These are phyloP conservation scores for Chrysotoxum bicinctum DNA, from an alignment of 2,888 invertebrate species.

Conservation along the genomic window DNA sequence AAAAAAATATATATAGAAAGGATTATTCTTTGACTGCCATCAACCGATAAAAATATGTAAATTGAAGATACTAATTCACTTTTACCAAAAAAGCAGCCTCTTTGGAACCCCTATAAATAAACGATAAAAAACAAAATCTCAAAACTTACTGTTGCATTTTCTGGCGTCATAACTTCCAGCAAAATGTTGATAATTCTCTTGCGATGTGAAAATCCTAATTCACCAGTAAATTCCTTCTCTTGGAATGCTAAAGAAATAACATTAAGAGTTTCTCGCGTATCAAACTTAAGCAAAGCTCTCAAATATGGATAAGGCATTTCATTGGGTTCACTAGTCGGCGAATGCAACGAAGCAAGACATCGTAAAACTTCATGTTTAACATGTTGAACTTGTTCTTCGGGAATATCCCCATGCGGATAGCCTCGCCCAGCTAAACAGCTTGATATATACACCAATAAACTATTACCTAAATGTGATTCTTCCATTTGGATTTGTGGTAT, in stretches of 20 bases:
- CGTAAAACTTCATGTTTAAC: constrained; percentile 89
- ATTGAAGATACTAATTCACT: no score
- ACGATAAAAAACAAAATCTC: background rate
- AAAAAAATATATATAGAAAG: no score
- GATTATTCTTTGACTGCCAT: no score
- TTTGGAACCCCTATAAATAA: no score
- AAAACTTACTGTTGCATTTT: constrained; percentile 85
- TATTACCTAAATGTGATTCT: constrained; percentile 87
- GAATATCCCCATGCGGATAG: constrained; percentile 90
- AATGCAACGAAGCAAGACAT: constrained; percentile 87
- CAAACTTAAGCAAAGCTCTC: constrained; percentile 89
- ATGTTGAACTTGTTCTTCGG: constrained; percentile 84
- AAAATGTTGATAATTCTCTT: constrained; percentile 91
- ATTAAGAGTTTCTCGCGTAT: constrained; percentile 92
- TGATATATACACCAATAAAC: constrained; percentile 91
- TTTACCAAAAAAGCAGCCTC: no score
- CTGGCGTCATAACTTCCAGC: constrained; percentile 87
- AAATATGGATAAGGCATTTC: constrained; percentile 88
- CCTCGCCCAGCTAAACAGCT: constrained; percentile 93
- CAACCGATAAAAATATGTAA: no score
- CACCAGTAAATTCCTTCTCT: constrained; percentile 89
- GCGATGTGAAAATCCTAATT: constrained; percentile 87
- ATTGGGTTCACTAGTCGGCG: constrained; percentile 84
- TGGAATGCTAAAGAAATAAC: constrained; percentile 92
- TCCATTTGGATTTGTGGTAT: constrained; percentile 83